Evolutionary conservation across 2,888 invertebrate genomes (phyloP).

Genomic region (Melinaea marsaeus): DNA sequence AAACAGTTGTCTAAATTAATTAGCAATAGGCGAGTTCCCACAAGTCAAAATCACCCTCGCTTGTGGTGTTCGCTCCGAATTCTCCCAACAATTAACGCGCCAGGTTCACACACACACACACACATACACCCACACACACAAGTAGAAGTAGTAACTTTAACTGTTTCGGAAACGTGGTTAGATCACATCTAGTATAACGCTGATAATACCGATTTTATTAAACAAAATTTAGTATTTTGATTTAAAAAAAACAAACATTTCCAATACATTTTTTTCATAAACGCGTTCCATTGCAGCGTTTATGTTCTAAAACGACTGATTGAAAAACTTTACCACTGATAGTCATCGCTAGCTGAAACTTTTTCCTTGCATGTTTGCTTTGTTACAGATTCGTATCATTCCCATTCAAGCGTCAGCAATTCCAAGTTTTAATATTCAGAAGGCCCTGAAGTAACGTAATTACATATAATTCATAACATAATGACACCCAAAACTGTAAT

Average conservation of each 20-base stretch:
- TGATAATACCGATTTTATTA: slow-evolving; percentile 4
- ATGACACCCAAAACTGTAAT: slow-evolving; percentile 48
- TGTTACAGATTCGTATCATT: slow-evolving; percentile 60
- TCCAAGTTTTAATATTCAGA: slow-evolving; percentile 70
- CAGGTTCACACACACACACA: slow-evolving; percentile 34
- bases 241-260: no score
- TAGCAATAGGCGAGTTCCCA: slow-evolving; percentile 75
- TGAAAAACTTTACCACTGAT: slow-evolving; percentile 73
- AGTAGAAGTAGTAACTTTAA: slow-evolving; percentile 18
- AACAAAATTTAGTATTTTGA: no score
- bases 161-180: slow-evolving; percentile 41
- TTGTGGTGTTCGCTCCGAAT: slow-evolving; percentile 53
- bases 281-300: not conserved
- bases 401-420: slow-evolving; percentile 61
- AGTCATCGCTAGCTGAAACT: slow-evolving; percentile 60
- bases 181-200: slow-evolving; percentile 45
- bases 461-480: slow-evolving; percentile 41
- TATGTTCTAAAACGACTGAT: slow-evolving; percentile 46
- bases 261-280: no score
- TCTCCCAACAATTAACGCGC: slow-evolving; percentile 71
- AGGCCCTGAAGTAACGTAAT: slow-evolving; percentile 44
- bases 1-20: slow-evolving; percentile 75
- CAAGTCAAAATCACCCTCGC: slow-evolving; percentile 69
- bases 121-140: not conserved
- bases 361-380: slow-evolving; percentile 61